phyloP scores from a whole-genome alignment of 2,888 invertebrate genomes.

The Chrysolina oricalcia region DNA sequence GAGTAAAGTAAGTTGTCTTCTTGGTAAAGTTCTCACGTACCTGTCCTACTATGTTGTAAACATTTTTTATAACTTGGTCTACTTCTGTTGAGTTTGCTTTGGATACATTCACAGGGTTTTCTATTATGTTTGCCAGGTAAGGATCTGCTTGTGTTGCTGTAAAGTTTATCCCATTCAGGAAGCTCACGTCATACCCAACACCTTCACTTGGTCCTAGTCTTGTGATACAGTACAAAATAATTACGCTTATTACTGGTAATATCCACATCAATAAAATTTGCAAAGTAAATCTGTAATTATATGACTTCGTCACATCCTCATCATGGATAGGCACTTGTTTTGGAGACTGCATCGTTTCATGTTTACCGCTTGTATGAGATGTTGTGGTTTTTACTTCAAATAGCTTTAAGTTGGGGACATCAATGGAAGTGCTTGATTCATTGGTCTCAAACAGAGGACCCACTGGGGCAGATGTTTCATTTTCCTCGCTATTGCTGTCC shows the following conservation, averaged over 20 bases:
- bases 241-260: conserved; percentile 57
- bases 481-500: conserved; percentile 40
- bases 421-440: conserved; percentile 24
- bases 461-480: conserved; percentile 44
- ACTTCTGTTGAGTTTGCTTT: conserved; percentile 57
- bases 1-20: conserved; percentile 41
- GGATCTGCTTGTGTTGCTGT: conserved; percentile 46
- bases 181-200: conserved; percentile 31
- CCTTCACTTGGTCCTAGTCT: conserved; percentile 33
- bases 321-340: conserved; percentile 7
- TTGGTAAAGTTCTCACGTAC: conserved; percentile 44
- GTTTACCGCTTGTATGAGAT: conserved; percentile 22
- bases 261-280: conserved; percentile 54
- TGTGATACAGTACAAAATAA: conserved; percentile 57
- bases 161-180: conserved; percentile 47
- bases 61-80: conserved; percentile 61
- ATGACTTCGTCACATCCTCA: neutral
- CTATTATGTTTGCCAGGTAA: conserved; percentile 56
- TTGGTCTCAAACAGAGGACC: conserved; percentile 49
- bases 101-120: conserved; percentile 60
- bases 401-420: conserved; percentile 49
- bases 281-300: conserved; percentile 42
- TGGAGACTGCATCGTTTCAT: conserved; percentile 8
- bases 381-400: conserved; percentile 52
- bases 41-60: conserved; percentile 64